Conservation (phyloP, 2,888 invertebrate genomes). For the Stictocephala bisonia region DNA sequence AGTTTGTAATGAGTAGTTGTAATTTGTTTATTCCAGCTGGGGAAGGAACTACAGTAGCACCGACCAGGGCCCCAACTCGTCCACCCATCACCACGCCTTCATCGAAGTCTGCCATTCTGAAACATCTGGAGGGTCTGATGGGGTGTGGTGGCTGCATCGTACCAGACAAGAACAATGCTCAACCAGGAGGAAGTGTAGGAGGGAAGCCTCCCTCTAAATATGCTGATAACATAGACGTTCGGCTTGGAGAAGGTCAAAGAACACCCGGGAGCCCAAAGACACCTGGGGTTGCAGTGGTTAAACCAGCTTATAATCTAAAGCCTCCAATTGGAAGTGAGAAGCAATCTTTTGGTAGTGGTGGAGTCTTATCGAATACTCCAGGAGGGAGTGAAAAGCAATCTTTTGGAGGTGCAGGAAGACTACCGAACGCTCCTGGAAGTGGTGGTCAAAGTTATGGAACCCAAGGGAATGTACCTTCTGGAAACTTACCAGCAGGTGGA, state of each 20-base stretch:
- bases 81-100: conserved; percentile 60
- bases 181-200: conserved; percentile 62
- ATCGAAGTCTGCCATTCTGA: conserved; percentile 61
- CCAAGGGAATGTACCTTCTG: no score
- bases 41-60: conserved; percentile 45
- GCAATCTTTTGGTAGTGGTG: no score
- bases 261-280: not conserved
- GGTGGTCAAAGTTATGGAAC: not conserved
- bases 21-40: conserved; percentile 50
- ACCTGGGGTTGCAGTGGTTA: no score
- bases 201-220: not conserved
- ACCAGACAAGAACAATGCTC: conserved; percentile 67
- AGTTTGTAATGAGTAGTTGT: no score
- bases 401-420: not conserved
- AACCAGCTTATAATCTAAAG: not conserved
- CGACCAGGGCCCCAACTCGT: conserved; percentile 55
- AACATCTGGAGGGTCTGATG: conserved; percentile 63
- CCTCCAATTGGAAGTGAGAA: not conserved
- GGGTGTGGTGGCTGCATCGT: conserved; percentile 73
- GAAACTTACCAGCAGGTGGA: no score
- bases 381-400: not conserved
- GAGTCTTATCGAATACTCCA: not conserved
- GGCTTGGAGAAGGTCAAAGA: not conserved
- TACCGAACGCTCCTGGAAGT: not conserved
- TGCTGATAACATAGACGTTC: not conserved